These are phyloP conservation scores for Pampus argenteus DNA, from an alignment of 2,797 vertebrate species.

Conservation along the genomic window DNA sequence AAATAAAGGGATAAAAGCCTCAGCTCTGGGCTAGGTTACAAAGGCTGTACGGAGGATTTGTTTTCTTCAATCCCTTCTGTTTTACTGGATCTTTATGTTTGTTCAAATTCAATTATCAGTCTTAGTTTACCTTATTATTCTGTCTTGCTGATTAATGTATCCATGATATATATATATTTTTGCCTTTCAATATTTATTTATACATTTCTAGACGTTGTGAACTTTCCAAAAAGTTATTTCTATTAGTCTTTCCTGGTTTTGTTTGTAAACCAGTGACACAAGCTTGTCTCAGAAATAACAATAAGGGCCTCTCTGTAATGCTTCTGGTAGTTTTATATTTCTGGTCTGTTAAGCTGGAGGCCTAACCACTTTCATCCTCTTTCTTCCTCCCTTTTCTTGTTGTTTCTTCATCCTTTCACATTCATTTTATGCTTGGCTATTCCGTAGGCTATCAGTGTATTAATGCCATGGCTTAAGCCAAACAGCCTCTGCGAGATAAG, in stretches of 20 bases:
- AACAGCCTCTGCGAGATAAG: slow-evolving; percentile 89
- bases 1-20: slow-evolving; percentile 88
- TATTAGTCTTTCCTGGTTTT: slow-evolving; percentile 66
- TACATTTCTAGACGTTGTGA: slow-evolving; percentile 46
- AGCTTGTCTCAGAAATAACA: slow-evolving; percentile 73
- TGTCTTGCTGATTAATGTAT: slow-evolving; percentile 59
- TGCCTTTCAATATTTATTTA: slow-evolving; percentile 33
- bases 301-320: slow-evolving; percentile 80
- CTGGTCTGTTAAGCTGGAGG: slow-evolving; percentile 85
- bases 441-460: slow-evolving; percentile 90
- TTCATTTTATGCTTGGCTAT: slow-evolving; percentile 93
- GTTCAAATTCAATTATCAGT: slow-evolving; percentile 71
- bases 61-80: slow-evolving; percentile 56
- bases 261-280: slow-evolving; percentile 74
- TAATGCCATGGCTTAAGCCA: slow-evolving; percentile 89
- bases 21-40: slow-evolving; percentile 62
- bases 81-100: slow-evolving; percentile 68
- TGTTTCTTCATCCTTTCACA: slow-evolving; percentile 90
- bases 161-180: slow-evolving; percentile 43
- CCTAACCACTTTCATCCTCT: slow-evolving; percentile 86
- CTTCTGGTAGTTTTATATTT: slow-evolving; percentile 85
- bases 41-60: slow-evolving; percentile 55
- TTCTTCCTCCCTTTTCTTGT: slow-evolving; percentile 87
- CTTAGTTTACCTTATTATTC: slow-evolving; percentile 56
- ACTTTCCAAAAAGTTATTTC: slow-evolving; percentile 77